These are phyloP conservation scores for Rhynchomys soricoides DNA, from an alignment of 2,113 vertebrate genomes.

Conservation along the genomic window DNA sequence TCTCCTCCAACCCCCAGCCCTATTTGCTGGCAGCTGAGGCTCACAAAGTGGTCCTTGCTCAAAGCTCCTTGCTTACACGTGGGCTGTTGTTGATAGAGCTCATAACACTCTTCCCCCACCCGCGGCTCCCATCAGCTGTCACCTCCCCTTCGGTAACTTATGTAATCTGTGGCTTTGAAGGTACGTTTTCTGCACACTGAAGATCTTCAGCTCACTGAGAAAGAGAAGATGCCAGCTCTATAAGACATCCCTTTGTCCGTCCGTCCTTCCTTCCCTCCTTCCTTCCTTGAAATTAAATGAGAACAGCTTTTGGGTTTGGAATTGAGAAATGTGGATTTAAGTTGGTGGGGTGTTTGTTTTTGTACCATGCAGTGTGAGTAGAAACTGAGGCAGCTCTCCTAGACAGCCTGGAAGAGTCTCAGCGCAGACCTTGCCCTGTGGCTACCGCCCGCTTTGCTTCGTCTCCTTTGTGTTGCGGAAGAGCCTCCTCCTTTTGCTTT, in stretches of 20 bases:
- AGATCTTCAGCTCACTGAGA: background rate
- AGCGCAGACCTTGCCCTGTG: fast-evolving
- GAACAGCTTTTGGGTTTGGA: background rate
- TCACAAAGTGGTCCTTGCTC: background rate
- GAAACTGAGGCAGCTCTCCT: background rate
- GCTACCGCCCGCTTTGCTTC: fast-evolving
- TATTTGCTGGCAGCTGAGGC: too few relatives aligned
- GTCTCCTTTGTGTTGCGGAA: fast-evolving
- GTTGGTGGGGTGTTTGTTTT: background rate
- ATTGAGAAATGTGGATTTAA: too few relatives aligned
- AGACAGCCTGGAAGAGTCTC: background rate
- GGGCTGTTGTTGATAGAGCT: background rate
- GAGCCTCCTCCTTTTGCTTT: background rate
- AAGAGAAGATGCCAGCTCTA: background rate
- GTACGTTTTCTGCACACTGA: fast-evolving
- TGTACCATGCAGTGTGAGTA: background rate
- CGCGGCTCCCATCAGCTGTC: fast-evolving
- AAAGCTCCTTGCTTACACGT: background rate
- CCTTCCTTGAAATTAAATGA: background rate
- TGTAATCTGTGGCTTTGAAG: background rate
- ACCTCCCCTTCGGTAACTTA: fast-evolving
- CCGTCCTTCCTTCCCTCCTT: background rate
- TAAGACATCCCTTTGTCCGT: background rate
- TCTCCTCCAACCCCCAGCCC: too few relatives aligned
- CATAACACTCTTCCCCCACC: too few relatives aligned